Conservation (phyloP, 2,797 vertebrate genomes). For the Onychomys leucogaster region DNA sequence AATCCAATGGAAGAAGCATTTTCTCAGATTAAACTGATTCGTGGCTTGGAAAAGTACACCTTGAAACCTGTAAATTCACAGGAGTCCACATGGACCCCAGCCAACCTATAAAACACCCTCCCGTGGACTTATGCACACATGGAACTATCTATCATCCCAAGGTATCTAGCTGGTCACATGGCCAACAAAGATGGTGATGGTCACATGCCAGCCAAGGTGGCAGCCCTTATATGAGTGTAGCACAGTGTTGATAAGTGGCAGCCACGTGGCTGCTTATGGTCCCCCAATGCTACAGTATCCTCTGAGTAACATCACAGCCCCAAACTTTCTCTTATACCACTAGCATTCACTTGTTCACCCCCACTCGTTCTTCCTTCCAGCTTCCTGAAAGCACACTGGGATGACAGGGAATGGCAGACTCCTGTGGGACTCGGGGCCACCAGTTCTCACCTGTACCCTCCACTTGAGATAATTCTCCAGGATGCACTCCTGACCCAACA, state of each 20-base stretch:
- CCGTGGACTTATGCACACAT: background rate
- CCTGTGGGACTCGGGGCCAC: background rate
- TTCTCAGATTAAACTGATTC: background rate
- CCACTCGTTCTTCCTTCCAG: background rate
- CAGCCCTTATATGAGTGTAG: background rate
- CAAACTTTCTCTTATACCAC: background rate
- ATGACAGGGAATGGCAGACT: background rate
- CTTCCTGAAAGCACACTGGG: background rate
- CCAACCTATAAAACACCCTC: background rate
- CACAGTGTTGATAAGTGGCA: background rate
- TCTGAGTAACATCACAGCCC: background rate
- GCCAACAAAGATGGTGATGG: background rate
- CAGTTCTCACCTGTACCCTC: background rate
- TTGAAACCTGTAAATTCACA: background rate
- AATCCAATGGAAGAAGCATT: background rate
- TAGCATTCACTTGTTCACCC: background rate
- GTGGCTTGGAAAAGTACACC: background rate
- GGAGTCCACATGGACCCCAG: background rate
- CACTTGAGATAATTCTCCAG: too few relatives aligned
- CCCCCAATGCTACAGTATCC: background rate
- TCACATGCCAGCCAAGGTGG: background rate
- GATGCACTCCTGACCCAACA: too few relatives aligned
- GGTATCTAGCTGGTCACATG: background rate
- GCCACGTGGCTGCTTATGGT: background rate
- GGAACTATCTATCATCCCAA: background rate